Base-by-base conservation (phyloP, 2,797 vertebrate genomes). In the Leuciscus waleckii region DNA sequence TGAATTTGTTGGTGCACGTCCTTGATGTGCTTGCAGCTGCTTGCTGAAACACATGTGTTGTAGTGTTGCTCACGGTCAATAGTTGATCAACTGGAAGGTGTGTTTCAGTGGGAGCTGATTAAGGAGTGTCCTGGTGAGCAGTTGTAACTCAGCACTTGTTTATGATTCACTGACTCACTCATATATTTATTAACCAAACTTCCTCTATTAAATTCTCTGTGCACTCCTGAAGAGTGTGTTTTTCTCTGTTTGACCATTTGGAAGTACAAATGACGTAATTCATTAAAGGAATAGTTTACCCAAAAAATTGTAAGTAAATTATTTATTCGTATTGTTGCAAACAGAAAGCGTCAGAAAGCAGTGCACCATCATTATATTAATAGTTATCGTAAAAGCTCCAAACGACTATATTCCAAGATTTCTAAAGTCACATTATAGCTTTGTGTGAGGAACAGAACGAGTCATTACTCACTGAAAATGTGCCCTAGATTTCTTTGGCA, bases 141-240 rank as follows among this genome's bases (percentile, higher is more conserved):
- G 81, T 49, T 86, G 73, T 85, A 76, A 78, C 83, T 39, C 87
- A 86, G 76, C 78, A 51, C 86, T 86, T 67, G 82, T 85, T 79
- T 51, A 63, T 70, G 69, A 80, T 86, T 46, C 65, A 87, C 70
- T 17, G 0, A 85, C 84, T 93, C 91, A 91, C 92, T 94, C 93
- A 65, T 39, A 5, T 88, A 91, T 90, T 92, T 90, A 93, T 93
- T 92, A 91, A 93, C 92, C 79, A 49, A 81, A 41, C 81, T 74
- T 89, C 86, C 84, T 79, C 75, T 51, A 21, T 54, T 35, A 65
- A 68, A 67, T 29, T 67, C 21, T 29, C 67, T 67, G n/a, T 8
- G n/a, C 68, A 8, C n/a, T 23, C 35, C 21, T 7, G 7, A 16
- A 69, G 37, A 39, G 19, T 8, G 26, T 32, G 56, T n/a, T 83